A percentile compares a stretch with the other conserved stretches of the same genome.
These are phyloP conservation scores for Ochropleura plecta DNA, from an alignment of 2,888 invertebrate species.

Conservation along the genomic window DNA sequence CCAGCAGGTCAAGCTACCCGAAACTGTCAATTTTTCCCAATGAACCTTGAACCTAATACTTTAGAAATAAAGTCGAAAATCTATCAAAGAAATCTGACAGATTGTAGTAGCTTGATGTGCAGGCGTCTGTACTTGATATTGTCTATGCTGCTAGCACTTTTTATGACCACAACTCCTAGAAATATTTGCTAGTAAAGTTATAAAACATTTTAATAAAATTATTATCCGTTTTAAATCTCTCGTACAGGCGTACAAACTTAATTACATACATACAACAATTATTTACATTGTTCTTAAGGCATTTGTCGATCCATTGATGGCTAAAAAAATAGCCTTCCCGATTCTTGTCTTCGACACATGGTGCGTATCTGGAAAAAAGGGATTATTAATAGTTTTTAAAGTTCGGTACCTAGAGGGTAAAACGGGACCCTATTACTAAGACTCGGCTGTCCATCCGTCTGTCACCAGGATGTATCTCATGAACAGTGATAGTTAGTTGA, in stretches of 20 bases:
- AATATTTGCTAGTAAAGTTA: constrained; percentile 7
- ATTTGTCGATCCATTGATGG: constrained; percentile 58
- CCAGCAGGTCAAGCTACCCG: too few relatives aligned
- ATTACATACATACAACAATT: constrained; percentile 70
- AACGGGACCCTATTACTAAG: too few relatives aligned
- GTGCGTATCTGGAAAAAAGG: constrained; percentile 31
- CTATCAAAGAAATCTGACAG: too few relatives aligned
- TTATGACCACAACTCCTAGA: not conserved
- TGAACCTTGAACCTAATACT: too few relatives aligned
- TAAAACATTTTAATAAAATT: constrained; percentile 46
- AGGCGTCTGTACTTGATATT: not conserved
- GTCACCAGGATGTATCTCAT: too few relatives aligned
- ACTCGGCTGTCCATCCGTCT: too few relatives aligned
- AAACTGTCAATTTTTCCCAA: too few relatives aligned
- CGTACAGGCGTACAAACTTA: constrained; percentile 61
- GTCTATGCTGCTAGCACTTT: not conserved
- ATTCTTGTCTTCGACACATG: constrained; percentile 42
- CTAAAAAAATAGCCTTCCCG: constrained; percentile 30
- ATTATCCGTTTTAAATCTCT: constrained; percentile 44
- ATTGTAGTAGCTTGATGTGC: too few relatives aligned
- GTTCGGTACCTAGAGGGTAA: too few relatives aligned
- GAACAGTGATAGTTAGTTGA: too few relatives aligned
- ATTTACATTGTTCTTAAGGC: constrained; percentile 79
- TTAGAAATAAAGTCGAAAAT: too few relatives aligned
- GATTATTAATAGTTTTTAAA: too few relatives aligned